These are phyloP conservation scores for Bombus impatiens DNA, from an alignment of 1,140 invertebrate species.

Conservation along the genomic window DNA sequence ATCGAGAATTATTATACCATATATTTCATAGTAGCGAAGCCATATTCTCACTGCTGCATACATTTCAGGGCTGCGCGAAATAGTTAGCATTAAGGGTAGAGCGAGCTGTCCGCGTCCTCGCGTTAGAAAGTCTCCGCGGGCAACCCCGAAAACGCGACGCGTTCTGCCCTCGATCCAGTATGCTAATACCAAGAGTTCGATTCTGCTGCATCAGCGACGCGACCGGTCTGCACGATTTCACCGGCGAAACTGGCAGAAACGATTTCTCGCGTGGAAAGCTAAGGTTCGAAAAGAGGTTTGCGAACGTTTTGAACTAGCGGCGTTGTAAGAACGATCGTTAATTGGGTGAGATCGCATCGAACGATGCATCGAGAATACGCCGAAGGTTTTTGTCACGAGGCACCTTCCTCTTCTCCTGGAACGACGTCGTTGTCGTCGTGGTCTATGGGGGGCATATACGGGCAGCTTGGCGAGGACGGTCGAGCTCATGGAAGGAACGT, in stretches of 20 bases:
- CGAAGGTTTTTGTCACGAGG: conserved; percentile 61
- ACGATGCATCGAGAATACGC: conserved; percentile 27
- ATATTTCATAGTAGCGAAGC: conserved; percentile 76
- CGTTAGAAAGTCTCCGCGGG: conserved; percentile 25
- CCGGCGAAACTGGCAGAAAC: not conserved
- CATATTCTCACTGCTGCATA: conserved; percentile 73
- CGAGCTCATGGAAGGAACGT: conserved; percentile 42
- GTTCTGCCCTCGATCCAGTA: not conserved
- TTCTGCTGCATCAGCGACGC: not conserved
- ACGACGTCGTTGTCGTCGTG: not conserved
- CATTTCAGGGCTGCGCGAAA: conserved; percentile 59
- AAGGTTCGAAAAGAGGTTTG: conserved; percentile 10
- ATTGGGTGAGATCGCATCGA: conserved; percentile 60
- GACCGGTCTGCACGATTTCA: not conserved
- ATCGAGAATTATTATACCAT: conserved; percentile 82
- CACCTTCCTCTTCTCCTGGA: not conserved
- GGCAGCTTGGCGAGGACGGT: not conserved
- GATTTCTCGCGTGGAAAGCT: not conserved
- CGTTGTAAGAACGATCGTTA: conserved; percentile 43
- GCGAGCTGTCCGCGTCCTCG: not conserved
- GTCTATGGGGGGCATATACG: conserved; percentile 35
- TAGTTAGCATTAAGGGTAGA: conserved; percentile 29
- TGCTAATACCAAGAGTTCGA: not conserved
- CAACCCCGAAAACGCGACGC: not conserved
- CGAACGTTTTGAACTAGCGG: not conserved